These are phyloP conservation scores for Microchirus variegatus DNA, from an alignment of 2,797 vertebrate genomes.

Conservation along the genomic window DNA sequence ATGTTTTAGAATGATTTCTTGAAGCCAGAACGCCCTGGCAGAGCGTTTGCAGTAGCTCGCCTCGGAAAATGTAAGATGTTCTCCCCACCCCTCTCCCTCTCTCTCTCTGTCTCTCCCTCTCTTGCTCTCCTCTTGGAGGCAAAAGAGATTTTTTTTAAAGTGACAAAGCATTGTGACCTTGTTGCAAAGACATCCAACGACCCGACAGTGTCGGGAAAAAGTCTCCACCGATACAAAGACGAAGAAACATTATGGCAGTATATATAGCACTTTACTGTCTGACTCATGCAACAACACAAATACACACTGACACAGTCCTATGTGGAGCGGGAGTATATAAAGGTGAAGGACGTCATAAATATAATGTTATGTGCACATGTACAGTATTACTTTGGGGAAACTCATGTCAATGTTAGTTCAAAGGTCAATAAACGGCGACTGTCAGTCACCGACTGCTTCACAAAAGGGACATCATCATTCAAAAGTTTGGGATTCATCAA, in stretches of 20 bases:
- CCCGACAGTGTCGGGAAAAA: conserved; percentile 18
- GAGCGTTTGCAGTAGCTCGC: conserved; percentile 36
- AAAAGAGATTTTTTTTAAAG: not conserved
- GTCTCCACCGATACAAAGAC: conserved; percentile 47
- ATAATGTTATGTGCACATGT: too few species aligned
- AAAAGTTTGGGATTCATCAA: too few species aligned
- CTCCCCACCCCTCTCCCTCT: conserved; percentile 10
- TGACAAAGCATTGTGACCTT: conserved; percentile 51
- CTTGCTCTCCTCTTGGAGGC: conserved; percentile 25
- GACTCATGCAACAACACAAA: conserved; percentile 56
- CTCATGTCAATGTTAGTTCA: too few species aligned
- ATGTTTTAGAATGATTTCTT: conserved; percentile 42
- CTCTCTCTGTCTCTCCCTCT: too few species aligned
- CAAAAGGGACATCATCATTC: too few species aligned
- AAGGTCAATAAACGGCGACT: too few species aligned
- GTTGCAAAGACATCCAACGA: conserved; percentile 54
- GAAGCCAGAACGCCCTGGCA: conserved; percentile 9
- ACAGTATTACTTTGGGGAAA: too few species aligned
- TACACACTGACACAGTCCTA: conserved; percentile 10
- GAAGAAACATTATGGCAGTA: conserved; percentile 21
- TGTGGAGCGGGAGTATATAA: too few species aligned
- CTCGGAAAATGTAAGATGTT: conserved; percentile 47
- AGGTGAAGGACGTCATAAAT: too few species aligned
- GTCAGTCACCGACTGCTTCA: too few species aligned
- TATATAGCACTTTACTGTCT: conserved; percentile 29